These are phyloP conservation scores for Pedicia rivosa DNA, from an alignment of 2,888 invertebrate species.

Conservation along the genomic window DNA sequence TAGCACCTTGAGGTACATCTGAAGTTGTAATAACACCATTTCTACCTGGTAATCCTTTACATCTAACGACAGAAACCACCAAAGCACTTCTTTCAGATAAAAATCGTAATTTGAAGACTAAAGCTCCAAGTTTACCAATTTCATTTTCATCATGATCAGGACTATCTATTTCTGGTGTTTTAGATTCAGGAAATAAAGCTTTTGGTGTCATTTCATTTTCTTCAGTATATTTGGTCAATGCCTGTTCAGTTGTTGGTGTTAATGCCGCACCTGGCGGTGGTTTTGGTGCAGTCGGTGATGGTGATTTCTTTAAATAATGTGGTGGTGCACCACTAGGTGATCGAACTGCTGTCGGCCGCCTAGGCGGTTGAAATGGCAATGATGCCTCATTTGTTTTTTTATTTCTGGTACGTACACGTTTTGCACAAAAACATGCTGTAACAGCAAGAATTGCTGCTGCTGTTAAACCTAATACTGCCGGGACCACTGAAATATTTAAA, in stretches of 20 bases:
- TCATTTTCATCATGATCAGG: constrained; percentile 33
- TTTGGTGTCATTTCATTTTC: constrained; percentile 26
- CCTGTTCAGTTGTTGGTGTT: constrained; percentile 13
- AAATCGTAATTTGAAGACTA: constrained; percentile 83
- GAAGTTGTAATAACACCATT: constrained; percentile 44
- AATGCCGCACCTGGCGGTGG: constrained; percentile 21
- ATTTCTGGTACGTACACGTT: constrained; percentile 25
- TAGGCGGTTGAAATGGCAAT: constrained; percentile 29
- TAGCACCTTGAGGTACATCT: constrained; percentile 28
- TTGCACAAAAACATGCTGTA: constrained; percentile 27
- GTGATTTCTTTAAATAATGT: constrained; percentile 85
- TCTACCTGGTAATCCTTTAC: constrained; percentile 72
- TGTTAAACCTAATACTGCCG: constrained; percentile 27
- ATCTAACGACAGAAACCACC: constrained; percentile 82
- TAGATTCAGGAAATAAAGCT: constrained; percentile 10
- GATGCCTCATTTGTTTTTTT: constrained; percentile 28
- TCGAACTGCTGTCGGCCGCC: constrained; percentile 46
- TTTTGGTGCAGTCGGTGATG: constrained; percentile 60
- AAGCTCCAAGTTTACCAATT: constrained; percentile 62
- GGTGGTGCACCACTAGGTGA: constrained; percentile 65
- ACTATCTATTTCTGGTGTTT: constrained; percentile 18
- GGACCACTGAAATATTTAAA: constrained; percentile 21
- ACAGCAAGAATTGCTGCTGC: constrained; percentile 28
- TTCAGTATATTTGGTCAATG: constrained; percentile 24
- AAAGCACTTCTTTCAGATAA: constrained; percentile 79